Base-by-base conservation (phyloP, 2,888 invertebrate genomes). In the Dorcus parallelipipedus region DNA sequence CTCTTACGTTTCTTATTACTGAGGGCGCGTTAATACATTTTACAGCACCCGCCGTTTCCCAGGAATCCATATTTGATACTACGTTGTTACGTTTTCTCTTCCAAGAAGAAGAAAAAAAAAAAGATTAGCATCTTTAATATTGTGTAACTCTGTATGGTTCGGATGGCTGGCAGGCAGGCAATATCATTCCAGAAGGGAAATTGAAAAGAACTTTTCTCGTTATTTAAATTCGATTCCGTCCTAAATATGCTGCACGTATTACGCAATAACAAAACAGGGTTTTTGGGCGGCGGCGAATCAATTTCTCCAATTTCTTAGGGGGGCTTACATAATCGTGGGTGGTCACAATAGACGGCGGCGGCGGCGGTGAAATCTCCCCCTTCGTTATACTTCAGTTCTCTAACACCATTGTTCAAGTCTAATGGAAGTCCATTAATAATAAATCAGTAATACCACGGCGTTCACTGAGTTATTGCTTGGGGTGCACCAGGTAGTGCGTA, bases 401-500 rank as follows among this genome's bases (percentile, higher is more conserved):
- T 64, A 64, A 69, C 67, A 61, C 69, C 69, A 73, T 73, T 73
- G 73, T 73, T 73, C 72, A 68, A 66, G 66, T 70, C 72, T 75
- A 74, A 73, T 73, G 73, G 74, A 71, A 70, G 70, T 70, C 71
- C 73, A 74, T 75, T 74, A 75, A 74, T 75, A 75, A 74, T 74
- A 74, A 73, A 75, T 75, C 74, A 72, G 71, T 71, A 72, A 71
- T 70, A 69, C 70, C 69, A 62, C 66, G 60, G 58, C 59, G 61
- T 60, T 61, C 61, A 65, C 67, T 60, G 64, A 68, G 66, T 65
- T 68, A 69, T 69, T 69, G 67, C 67, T 61, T 60, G 60, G 66
- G 63, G 64, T 63, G 65, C 58, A 62, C 57, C 64, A 63, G 62
- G 56, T 59, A 59, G 6, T 48, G 43, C 41, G 55, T 53, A 59